Conservation (phyloP, 2,888 invertebrate species). For the Bedellia somnulentella region DNA sequence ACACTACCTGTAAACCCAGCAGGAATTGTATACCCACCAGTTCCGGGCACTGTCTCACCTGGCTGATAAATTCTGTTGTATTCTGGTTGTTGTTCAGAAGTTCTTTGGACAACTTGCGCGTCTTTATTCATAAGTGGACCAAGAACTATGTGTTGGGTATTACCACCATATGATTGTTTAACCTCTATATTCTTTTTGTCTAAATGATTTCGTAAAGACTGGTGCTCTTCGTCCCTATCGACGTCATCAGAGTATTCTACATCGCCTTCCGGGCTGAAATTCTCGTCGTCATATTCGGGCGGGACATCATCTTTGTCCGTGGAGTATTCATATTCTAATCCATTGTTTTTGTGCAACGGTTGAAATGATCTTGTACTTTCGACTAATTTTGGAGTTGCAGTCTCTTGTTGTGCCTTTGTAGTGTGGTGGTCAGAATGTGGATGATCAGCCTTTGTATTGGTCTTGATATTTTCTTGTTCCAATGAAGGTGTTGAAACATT, state of each 20-base stretch:
- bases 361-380: slow-evolving; percentile 37
- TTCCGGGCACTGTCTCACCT: slow-evolving; percentile 68
- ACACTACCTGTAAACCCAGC: slow-evolving; percentile 68
- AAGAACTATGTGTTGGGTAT: slow-evolving; percentile 66
- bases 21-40: slow-evolving; percentile 68
- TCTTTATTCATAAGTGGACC: slow-evolving; percentile 62
- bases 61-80: slow-evolving; percentile 65
- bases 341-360: slow-evolving; percentile 20
- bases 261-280: slow-evolving; percentile 35
- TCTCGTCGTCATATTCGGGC: slow-evolving; percentile 45
- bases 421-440: slow-evolving; percentile 42
- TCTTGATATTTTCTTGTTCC: slow-evolving; percentile 16
- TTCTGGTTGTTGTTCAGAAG: slow-evolving; percentile 42
- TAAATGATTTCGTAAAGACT: slow-evolving; percentile 28
- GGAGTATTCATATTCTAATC: slow-evolving; percentile 34
- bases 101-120: slow-evolving; percentile 63
- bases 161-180: slow-evolving; percentile 50
- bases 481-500: slow-evolving; percentile 13
- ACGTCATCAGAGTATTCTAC: slow-evolving; percentile 64
- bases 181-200: slow-evolving; percentile 36
- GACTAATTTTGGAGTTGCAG: slow-evolving; percentile 19
- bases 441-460: slow-evolving; percentile 22
- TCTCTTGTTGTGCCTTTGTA: slow-evolving; percentile 13
- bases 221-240: slow-evolving; percentile 34
- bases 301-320: slow-evolving; percentile 34